Conservation (phyloP, 2,797 vertebrate genomes). For the Pelochelys cantorii region DNA sequence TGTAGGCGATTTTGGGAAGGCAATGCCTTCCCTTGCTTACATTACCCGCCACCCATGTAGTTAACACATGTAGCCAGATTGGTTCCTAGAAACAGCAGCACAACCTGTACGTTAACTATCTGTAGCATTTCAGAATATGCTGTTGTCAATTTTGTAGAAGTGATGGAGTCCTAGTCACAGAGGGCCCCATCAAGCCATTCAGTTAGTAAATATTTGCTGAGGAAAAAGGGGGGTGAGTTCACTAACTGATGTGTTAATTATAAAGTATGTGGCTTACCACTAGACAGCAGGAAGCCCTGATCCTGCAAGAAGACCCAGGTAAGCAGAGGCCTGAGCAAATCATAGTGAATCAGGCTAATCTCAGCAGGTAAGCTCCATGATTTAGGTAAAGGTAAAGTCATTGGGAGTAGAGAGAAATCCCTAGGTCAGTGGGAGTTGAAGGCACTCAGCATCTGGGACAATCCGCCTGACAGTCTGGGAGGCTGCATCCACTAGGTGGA, state of each 20-base stretch:
- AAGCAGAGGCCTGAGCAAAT: background rate
- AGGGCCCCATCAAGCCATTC: rapidly evolving
- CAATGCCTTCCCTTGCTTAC: no score
- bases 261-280: background rate
- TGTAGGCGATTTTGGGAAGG: no score
- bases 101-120: background rate
- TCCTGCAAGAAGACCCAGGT: background rate
- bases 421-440: background rate
- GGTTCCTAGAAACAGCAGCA: background rate
- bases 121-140: rapidly evolving
- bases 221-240: background rate
- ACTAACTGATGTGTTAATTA: background rate
- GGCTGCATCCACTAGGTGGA: background rate
- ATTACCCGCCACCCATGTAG: no score
- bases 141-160: background rate
- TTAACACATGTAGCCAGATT: no score
- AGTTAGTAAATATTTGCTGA: background rate
- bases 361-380: slow-evolving; percentile 36
- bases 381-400: slow-evolving; percentile 32
- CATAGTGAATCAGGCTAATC: background rate
- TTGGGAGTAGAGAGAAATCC: background rate
- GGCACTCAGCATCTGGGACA: background rate
- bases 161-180: background rate
- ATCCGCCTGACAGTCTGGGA: background rate
- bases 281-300: rapidly evolving